Base-by-base conservation (phyloP, 2,113 vertebrate genomes). In the Pseudorasbora parva region DNA sequence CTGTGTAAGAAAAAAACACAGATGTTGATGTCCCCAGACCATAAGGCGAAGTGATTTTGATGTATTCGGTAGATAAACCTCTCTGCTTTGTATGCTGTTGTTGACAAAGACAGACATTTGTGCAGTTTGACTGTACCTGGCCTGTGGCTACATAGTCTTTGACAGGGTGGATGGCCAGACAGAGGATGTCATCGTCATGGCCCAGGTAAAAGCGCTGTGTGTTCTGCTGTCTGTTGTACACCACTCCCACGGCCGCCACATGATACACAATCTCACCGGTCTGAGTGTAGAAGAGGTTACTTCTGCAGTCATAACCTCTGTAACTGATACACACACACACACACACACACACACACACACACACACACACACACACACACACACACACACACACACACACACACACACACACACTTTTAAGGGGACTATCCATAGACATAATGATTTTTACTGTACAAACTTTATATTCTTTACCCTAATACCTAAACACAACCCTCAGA, bases 281-380 rank as follows among this genome's bases (percentile, higher is more conserved):
- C 93, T 99, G 98, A 69, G 98, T 99, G 89, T 99, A 99, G 90
- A 98, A 99, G 37, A 99, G 93, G 90, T 99, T 99, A 93, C 96
- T 99, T 23, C 98, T 95, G 88, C 98, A 99, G 91, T 99, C 98
- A 57, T 97, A 98, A 64, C 97, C 98, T 89, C 98, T 95, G 94
- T 99, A 99, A 91, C 98, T 99, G 87, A 62, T 90, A 84, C n/a
- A 59, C 23, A 86, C 19, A 56, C 11, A 30, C 10, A 82, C 51
- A 77, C 27, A 41, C 17, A 30, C 11, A 79, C 41, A 71, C 21
- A 25, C n/a, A 74, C n/a, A n/a, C n/a, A 78, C 5, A 57, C 37
- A 30, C 47, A 49, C 47, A 49, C 3, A 1, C 27, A 74, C 37
- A 78, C 5, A 57, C 37, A 30, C 47, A 49, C 47, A 49, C 4